Evolutionary conservation across 2,888 invertebrate species (phyloP).

Genomic region (Andrena bucephala): DNA sequence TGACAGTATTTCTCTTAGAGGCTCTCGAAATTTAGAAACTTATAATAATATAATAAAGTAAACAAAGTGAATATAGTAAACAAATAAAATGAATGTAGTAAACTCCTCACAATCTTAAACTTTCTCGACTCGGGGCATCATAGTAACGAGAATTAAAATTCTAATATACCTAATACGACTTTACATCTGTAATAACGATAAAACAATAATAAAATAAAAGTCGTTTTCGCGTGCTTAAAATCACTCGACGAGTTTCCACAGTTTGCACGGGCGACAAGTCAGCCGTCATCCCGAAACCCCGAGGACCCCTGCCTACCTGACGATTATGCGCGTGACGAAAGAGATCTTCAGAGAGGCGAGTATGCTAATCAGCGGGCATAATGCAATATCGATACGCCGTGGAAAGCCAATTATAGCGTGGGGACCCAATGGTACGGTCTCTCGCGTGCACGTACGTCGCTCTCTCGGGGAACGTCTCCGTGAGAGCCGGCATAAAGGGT

Average conservation of each 20-base stretch:
- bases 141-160: not conserved
- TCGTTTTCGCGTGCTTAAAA: not conserved
- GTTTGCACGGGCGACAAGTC: constrained; percentile 22
- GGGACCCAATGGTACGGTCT: constrained; percentile 67
- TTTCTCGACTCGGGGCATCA: too few relatives aligned
- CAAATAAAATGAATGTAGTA: too few relatives aligned
- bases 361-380: constrained; percentile 81
- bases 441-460: constrained; percentile 28
- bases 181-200: not conserved
- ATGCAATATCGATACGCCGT: constrained; percentile 75
- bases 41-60: too few relatives aligned
- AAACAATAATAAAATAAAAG: not conserved
- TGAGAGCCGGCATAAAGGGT: constrained; percentile 30
- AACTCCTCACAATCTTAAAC: too few relatives aligned
- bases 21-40: not conserved
- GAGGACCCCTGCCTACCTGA: constrained; percentile 57
- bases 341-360: constrained; percentile 79
- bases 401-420: constrained; percentile 83
- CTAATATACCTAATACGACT: not conserved
- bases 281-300: constrained; percentile 16
- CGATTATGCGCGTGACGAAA: constrained; percentile 83
- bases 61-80: too few relatives aligned
- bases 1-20: not conserved
- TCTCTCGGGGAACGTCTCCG: constrained; percentile 47
- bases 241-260: not conserved